Conservation (phyloP, 2,113 vertebrate species). For the Thalassoma bifasciatum region DNA sequence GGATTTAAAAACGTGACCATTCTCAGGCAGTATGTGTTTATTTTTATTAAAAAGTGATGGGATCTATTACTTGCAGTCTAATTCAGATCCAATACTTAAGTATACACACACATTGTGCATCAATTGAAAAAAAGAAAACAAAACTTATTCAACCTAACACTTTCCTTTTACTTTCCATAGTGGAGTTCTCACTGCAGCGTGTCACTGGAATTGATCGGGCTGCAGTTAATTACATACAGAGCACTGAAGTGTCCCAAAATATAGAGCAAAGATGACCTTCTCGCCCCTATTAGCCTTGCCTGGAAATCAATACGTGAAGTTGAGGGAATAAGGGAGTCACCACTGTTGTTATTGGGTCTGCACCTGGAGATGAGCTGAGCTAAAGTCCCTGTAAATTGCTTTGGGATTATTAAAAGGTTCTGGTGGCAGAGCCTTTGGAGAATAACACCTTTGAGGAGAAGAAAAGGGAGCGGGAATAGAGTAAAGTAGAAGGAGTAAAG, state of each 20-base stretch:
- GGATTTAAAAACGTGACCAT: too few relatives aligned
- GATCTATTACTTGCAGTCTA: not conserved
- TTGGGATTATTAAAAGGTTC: constrained; percentile 71
- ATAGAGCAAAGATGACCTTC: constrained; percentile 48
- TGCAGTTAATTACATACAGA: constrained; percentile 56
- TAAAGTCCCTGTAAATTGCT: constrained; percentile 70
- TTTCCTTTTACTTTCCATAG: constrained; percentile 5
- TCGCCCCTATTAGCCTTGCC: constrained; percentile 50
- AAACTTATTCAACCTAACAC: not conserved
- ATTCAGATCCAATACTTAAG: not conserved
- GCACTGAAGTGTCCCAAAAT: constrained; percentile 32
- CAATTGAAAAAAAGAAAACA: not conserved
- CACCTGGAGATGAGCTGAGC: constrained; percentile 48
- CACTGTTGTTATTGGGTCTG: constrained; percentile 52
- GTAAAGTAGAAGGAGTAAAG: not conserved
- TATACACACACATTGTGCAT: not conserved
- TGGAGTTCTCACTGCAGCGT: constrained; percentile 4
- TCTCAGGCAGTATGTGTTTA: too few relatives aligned
- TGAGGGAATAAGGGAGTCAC: constrained; percentile 57
- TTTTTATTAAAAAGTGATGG: too few relatives aligned
- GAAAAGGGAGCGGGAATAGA: constrained; percentile 19
- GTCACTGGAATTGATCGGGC: constrained; percentile 44
- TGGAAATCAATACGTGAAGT: constrained; percentile 65
- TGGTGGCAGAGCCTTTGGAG: constrained; percentile 47
- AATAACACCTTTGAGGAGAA: constrained; percentile 41